phyloP scores from a whole-genome alignment of 1,140 invertebrate species.

The Sycophaga agraensis region DNA sequence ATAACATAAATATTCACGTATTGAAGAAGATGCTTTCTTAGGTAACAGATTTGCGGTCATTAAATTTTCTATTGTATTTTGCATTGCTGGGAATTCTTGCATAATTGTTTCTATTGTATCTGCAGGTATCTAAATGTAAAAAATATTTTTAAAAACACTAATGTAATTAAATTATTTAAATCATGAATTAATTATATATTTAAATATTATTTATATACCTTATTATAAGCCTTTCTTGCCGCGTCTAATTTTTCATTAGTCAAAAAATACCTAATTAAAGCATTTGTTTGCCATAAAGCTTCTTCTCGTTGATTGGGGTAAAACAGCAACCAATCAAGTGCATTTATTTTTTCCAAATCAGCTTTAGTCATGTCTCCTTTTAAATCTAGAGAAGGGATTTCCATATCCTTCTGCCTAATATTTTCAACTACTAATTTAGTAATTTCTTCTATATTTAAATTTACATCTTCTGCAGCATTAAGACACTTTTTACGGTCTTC shows the following conservation, averaged over 20 bases:
- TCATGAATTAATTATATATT: constrained; percentile 5
- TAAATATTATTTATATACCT: constrained; percentile 49
- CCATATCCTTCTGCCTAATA: constrained; percentile 60
- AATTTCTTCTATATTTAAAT: constrained; percentile 81
- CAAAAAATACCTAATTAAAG: constrained; percentile 83
- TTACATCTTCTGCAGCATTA: constrained; percentile 68
- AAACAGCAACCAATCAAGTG: constrained; percentile 86
- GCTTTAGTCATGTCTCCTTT: constrained; percentile 57
- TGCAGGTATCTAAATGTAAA: constrained; percentile 55
- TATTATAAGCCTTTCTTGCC: constrained; percentile 68
- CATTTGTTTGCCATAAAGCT: constrained; percentile 82
- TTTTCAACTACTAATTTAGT: constrained; percentile 82
- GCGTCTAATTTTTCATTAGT: constrained; percentile 68
- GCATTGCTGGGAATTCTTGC: constrained; percentile 58
- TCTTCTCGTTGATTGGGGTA: constrained; percentile 77
- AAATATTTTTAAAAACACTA: not conserved
- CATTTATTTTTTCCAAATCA: constrained; percentile 76
- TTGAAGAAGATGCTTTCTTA: constrained; percentile 56
- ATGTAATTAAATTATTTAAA: constrained; percentile 22
- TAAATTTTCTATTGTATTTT: constrained; percentile 50
- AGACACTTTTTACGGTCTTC: constrained; percentile 66
- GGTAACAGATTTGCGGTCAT: constrained; percentile 50
- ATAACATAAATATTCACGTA: constrained; percentile 76
- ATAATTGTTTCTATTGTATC: constrained; percentile 68
- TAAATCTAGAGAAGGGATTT: constrained; percentile 41